Evolutionary conservation across 2,797 vertebrate genomes (phyloP).

Genomic region (Peromyscus eremicus): DNA sequence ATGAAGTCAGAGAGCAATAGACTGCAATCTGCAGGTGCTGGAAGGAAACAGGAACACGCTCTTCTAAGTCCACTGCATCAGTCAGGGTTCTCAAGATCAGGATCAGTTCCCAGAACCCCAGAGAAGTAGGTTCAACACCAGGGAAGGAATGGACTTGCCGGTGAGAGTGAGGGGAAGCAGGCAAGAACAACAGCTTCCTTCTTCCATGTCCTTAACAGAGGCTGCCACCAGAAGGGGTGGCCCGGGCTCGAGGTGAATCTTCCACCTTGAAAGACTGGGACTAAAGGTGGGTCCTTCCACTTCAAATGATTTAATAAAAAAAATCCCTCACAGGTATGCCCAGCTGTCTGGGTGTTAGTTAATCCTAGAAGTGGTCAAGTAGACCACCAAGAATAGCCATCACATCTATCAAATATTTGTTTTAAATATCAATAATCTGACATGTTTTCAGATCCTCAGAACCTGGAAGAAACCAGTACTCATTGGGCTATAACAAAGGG

Average conservation of each 20-base stretch:
- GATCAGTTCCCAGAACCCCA: neutral
- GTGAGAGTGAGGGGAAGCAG: neutral
- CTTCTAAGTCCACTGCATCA: neutral
- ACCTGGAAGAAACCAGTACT: neutral
- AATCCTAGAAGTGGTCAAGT: neutral
- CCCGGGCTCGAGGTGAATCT: neutral
- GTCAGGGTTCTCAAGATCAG: neutral
- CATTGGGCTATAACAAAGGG: neutral
- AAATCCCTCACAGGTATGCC: neutral
- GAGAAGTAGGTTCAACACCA: neutral
- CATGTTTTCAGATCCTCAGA: constrained; percentile 22
- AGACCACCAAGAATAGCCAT: neutral
- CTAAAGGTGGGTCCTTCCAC: neutral
- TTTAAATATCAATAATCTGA: neutral
- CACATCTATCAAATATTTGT: neutral
- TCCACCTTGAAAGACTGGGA: too few relatives aligned
- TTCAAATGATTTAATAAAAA: neutral
- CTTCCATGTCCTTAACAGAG: neutral
- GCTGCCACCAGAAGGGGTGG: too few relatives aligned
- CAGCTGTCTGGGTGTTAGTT: neutral
- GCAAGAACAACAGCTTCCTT: neutral
- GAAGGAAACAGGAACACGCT: neutral
- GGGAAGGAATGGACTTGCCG: neutral
- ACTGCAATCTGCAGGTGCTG: neutral
- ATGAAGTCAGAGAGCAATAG: neutral